Conservation (phyloP, 2,888 invertebrate genomes). For the Drosophila mayaguana region DNA sequence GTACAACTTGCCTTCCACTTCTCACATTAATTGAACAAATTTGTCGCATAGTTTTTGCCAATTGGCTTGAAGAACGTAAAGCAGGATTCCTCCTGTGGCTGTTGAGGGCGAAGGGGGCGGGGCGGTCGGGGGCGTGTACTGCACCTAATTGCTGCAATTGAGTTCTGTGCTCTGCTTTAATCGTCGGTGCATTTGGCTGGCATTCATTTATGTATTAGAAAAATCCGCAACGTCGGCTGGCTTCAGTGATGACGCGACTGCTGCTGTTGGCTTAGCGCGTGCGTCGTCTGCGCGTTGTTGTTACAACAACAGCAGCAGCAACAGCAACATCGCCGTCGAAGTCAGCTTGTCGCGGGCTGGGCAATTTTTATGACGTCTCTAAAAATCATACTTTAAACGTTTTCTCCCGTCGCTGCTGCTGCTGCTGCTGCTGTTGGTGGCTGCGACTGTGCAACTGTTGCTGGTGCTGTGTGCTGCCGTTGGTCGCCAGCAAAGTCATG, state of each 20-base stretch:
- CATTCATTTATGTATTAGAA: slow-evolving; percentile 58
- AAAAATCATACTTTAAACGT: slow-evolving; percentile 86
- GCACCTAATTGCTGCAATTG: slow-evolving; percentile 5
- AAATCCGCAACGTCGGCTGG: slow-evolving; percentile 78
- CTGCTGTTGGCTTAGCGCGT: slow-evolving; percentile 51
- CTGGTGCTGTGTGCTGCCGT: slow-evolving; percentile 46
- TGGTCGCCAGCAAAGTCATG: slow-evolving; percentile 59
- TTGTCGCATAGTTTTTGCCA: slow-evolving; percentile 23
- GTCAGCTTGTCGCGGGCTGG: slow-evolving; percentile 70
- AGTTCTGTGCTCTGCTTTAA: background rate
- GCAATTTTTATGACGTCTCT: slow-evolving; percentile 86
- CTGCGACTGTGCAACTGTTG: slow-evolving; percentile 51
- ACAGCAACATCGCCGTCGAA: slow-evolving; percentile 26
- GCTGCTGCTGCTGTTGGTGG: slow-evolving; percentile 81
- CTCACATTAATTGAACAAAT: slow-evolving; percentile 56
- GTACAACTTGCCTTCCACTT: slow-evolving; percentile 31
- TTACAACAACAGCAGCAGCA: slow-evolving; percentile 23
- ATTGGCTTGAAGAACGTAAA: slow-evolving; percentile 22
- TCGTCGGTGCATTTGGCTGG: slow-evolving; percentile 13
- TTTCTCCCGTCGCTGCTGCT: slow-evolving; percentile 84
- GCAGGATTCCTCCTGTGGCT: background rate
- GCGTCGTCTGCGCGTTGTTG: slow-evolving; percentile 55
- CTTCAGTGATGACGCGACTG: slow-evolving; percentile 20
- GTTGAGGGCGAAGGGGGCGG: background rate
- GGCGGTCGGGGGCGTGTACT: background rate